These are phyloP conservation scores for Hemicordylus capensis DNA, from an alignment of 2,113 vertebrate species.

Conservation along the genomic window DNA sequence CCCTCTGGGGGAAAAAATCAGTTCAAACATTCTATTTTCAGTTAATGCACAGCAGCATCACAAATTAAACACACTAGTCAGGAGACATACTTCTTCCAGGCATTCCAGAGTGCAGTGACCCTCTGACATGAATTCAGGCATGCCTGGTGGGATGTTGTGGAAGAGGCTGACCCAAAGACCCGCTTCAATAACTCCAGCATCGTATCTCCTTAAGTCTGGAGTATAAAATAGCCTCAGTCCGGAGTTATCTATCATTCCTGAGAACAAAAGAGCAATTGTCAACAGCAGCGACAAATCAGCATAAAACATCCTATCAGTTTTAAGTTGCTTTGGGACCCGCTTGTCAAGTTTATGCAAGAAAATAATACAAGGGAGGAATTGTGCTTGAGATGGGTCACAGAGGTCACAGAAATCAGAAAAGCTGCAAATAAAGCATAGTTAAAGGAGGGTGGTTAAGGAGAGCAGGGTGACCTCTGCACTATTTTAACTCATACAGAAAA, in stretches of 20 bases:
- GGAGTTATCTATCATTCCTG: slow-evolving; percentile 87
- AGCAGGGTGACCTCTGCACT: background rate
- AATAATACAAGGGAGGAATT: slow-evolving; percentile 1
- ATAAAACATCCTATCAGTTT: background rate
- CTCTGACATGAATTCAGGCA: slow-evolving; percentile 85
- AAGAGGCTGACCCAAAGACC: slow-evolving; percentile 91
- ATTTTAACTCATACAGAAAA: slow-evolving; percentile 20
- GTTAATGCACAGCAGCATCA: background rate
- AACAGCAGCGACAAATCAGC: slow-evolving; percentile 6
- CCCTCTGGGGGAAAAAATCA: slow-evolving; percentile 5
- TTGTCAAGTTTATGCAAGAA: slow-evolving; percentile 15
- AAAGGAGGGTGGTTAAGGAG: background rate
- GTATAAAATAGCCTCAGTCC: slow-evolving; percentile 86
- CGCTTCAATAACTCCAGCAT: slow-evolving; percentile 88
- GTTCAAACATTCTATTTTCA: slow-evolving; percentile 10
- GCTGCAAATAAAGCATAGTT: background rate
- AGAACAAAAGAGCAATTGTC: slow-evolving; percentile 57
- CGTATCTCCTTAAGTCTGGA: slow-evolving; percentile 77
- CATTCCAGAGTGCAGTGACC: slow-evolving; percentile 89
- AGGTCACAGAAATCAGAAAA: background rate
- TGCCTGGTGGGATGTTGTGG: slow-evolving; percentile 88
- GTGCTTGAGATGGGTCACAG: slow-evolving; percentile 27
- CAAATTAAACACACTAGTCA: background rate
- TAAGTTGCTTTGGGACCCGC: slow-evolving; percentile 12
- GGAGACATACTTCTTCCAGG: slow-evolving; percentile 81